Evolutionary conservation across 2,797 vertebrate genomes (phyloP).

Genomic region (Ambastaia sidthimunki): DNA sequence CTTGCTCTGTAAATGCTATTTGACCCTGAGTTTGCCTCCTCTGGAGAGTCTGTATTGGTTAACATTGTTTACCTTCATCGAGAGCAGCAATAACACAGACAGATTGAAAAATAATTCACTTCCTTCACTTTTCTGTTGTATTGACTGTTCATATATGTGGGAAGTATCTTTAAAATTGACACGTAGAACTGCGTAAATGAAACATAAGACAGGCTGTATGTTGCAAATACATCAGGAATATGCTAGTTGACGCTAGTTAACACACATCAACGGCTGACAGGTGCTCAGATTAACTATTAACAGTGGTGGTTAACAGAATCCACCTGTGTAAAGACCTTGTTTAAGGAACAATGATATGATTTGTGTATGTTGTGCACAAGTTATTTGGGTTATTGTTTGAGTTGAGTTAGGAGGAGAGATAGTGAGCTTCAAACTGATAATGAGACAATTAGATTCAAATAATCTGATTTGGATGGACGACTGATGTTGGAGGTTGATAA

Average conservation of each 20-base stretch:
- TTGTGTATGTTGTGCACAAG: slow-evolving; percentile 1
- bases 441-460: slow-evolving; percentile 22
- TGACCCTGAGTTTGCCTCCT: slow-evolving; percentile 44
- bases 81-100: slow-evolving; percentile 42
- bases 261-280: slow-evolving; percentile 42
- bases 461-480: slow-evolving; percentile 20
- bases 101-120: slow-evolving; percentile 42
- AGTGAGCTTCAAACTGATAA: not conserved
- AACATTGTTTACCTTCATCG: slow-evolving; percentile 34
- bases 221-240: slow-evolving; percentile 2
- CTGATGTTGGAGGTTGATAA: slow-evolving; percentile 21
- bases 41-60: slow-evolving; percentile 48
- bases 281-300: slow-evolving; percentile 11
- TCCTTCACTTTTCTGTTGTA: slow-evolving; percentile 15
- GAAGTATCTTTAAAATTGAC: slow-evolving; percentile 7
- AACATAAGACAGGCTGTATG: slow-evolving; percentile 14
- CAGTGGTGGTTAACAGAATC: not conserved
- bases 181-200: slow-evolving; percentile 21
- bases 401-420: slow-evolving; percentile 19
- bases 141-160: slow-evolving; percentile 28
- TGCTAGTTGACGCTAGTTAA: slow-evolving; percentile 29
- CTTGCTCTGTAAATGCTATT: slow-evolving; percentile 54
- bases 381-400: slow-evolving; percentile 1
- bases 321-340: not conserved
- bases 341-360: not conserved